Percentiles rank a stretch among this genome's conserved stretches.
Conservation (phyloP, 1,140 invertebrate genomes). For the Trichonephila inaurata region DNA sequence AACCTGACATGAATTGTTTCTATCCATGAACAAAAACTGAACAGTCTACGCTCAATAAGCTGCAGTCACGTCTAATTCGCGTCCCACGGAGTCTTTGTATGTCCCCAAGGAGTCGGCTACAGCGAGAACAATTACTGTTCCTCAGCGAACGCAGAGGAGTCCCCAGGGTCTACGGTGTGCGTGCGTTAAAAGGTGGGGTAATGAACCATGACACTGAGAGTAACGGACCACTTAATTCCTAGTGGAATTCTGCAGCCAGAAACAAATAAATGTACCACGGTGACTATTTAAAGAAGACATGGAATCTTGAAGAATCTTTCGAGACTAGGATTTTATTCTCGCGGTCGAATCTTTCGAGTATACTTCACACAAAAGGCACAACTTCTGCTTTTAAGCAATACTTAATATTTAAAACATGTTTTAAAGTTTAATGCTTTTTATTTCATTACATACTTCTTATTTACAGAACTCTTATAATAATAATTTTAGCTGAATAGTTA, state of each 20-base stretch:
- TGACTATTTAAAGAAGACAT: neutral
- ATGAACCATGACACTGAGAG: constrained; percentile 70
- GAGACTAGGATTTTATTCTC: neutral
- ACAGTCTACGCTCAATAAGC: constrained; percentile 12
- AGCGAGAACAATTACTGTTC: constrained; percentile 59
- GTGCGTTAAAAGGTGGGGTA: constrained; percentile 69
- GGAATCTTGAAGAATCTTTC: neutral
- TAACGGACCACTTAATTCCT: constrained; percentile 70
- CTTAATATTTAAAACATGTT: no score
- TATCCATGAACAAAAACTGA: neutral
- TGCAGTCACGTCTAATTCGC: constrained; percentile 34
- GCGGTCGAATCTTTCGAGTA: neutral
- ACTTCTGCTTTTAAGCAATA: no score
- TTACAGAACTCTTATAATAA: no score
- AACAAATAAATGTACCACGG: constrained; percentile 44
- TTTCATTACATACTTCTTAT: no score
- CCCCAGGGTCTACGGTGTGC: neutral
- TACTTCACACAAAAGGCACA: neutral
- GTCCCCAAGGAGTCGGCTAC: neutral
- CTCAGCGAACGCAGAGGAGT: neutral
- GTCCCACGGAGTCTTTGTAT: neutral
- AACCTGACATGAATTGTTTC: neutral
- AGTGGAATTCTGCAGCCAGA: neutral
- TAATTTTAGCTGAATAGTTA: no score
- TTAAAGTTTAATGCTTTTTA: no score